These are phyloP conservation scores for Nothocercus nigrocapillus DNA, from an alignment of 2,113 vertebrate genomes.

Conservation along the genomic window DNA sequence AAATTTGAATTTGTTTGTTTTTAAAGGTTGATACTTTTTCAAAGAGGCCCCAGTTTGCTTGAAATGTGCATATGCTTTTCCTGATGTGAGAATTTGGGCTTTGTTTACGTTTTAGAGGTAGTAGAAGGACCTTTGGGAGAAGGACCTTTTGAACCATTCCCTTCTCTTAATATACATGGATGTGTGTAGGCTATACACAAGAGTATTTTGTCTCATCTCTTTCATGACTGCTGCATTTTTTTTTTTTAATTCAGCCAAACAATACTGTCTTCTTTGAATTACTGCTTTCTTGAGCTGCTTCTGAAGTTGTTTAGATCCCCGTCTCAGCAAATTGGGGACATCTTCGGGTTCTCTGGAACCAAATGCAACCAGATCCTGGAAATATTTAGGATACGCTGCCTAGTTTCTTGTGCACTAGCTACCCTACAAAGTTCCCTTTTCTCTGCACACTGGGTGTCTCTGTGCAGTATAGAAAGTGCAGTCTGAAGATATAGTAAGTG, in stretches of 20 bases:
- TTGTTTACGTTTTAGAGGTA: neutral
- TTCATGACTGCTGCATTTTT: neutral
- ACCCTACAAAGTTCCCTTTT: neutral
- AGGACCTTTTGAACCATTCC: neutral
- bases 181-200: neutral
- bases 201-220: neutral
- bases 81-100: neutral
- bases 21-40: constrained; percentile 10
- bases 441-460: neutral
- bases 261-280: neutral
- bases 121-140: neutral
- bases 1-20: neutral
- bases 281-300: neutral
- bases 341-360: neutral
- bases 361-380: neutral
- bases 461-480: neutral
- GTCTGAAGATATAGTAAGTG: neutral
- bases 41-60: neutral
- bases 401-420: neutral
- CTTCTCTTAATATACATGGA: fast-evolving
- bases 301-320: neutral
- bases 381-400: neutral
- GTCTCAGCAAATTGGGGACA: neutral
- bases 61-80: neutral
- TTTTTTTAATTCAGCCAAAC: neutral